Evolutionary conservation across 2,113 vertebrate genomes (phyloP).

Genomic region (Pavo muticus): DNA sequence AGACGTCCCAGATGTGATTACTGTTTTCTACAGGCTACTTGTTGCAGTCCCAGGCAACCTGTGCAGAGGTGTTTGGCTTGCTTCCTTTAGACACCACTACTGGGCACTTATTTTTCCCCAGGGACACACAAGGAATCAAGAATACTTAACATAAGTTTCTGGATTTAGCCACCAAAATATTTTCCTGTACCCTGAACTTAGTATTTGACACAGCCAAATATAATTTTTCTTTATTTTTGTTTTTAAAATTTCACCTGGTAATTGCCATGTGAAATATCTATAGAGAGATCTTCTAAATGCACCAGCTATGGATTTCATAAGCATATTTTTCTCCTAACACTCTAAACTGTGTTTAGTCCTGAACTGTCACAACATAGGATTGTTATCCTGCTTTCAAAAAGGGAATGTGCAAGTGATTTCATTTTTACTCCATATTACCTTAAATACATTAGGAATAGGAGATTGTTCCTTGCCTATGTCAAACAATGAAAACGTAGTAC

Average conservation of each 20-base stretch:
- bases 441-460: not conserved
- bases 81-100: not conserved
- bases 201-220: not conserved
- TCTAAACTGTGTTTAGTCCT: not conserved
- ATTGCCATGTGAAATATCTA: not conserved
- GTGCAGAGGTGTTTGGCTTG: not conserved
- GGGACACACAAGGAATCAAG: not conserved
- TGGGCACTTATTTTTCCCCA: not conserved
- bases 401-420: not conserved
- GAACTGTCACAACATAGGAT: not conserved
- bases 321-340: not conserved
- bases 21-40: not conserved
- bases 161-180: not conserved
- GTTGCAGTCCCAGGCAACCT: not conserved
- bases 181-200: not conserved
- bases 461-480: not conserved
- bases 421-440: not conserved
- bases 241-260: not conserved
- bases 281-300: not conserved
- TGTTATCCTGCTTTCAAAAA: not conserved
- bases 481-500: not conserved
- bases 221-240: not conserved
- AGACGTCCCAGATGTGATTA: not conserved
- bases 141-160: fast-evolving
- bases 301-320: not conserved